phyloP scores from a whole-genome alignment of 2,888 invertebrate genomes.

The Dolichomitus sp. region DNA sequence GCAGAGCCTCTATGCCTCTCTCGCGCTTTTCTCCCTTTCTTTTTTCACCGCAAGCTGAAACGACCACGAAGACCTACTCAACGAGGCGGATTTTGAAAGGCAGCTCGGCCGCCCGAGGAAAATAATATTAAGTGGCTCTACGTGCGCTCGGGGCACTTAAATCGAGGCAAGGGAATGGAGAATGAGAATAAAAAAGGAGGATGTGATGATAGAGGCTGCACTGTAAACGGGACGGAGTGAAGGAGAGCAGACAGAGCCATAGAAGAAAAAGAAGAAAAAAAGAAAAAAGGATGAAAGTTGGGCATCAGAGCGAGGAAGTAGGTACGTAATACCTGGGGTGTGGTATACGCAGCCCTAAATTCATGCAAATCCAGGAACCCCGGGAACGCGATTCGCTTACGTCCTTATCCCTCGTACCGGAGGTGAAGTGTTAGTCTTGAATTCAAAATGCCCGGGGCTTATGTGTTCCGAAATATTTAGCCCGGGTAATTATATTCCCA shows the following conservation, averaged over 20 bases:
- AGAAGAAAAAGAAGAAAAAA: conserved; percentile 14
- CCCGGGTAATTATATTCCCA: not conserved
- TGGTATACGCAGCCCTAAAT: conserved; percentile 64
- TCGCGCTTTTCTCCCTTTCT: conserved; percentile 32
- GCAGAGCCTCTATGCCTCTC: conserved; percentile 49
- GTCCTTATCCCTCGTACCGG: conserved; percentile 62
- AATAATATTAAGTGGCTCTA: conserved; percentile 73
- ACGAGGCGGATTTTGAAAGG: conserved; percentile 68
- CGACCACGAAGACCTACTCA: conserved; percentile 66
- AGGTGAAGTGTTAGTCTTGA: conserved; percentile 63
- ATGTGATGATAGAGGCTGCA: conserved; percentile 43
- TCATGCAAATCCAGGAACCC: conserved; percentile 66
- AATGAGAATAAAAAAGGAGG: conserved; percentile 30
- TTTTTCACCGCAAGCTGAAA: conserved; percentile 43
- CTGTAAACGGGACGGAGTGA: conserved; percentile 35
- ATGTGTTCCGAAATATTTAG: conserved; percentile 15
- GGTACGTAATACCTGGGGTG: conserved; percentile 46
- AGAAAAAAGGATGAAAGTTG: conserved; percentile 33
- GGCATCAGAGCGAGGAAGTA: conserved; percentile 55
- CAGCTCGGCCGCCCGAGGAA: conserved; percentile 51
- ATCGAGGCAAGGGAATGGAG: conserved; percentile 31
- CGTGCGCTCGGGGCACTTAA: conserved; percentile 60
- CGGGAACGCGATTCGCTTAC: conserved; percentile 63
- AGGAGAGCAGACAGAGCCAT: conserved; percentile 19
- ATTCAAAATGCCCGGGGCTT: conserved; percentile 60